These are phyloP conservation scores for Champsocephalus gunnari DNA, from an alignment of 2,797 vertebrate genomes.

Conservation along the genomic window DNA sequence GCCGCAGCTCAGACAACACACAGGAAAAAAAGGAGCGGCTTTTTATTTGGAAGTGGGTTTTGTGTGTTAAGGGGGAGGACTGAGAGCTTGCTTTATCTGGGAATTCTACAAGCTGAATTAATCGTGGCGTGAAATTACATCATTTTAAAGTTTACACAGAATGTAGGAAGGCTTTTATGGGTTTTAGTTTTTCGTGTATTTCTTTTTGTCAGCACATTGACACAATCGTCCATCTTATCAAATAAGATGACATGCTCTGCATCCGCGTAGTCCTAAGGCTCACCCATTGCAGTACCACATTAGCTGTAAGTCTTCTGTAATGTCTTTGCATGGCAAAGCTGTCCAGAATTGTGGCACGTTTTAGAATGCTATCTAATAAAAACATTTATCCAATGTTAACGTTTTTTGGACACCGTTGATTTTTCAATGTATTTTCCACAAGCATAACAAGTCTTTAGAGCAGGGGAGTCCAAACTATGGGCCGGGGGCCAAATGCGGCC, in stretches of 20 bases:
- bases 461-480: too few species aligned
- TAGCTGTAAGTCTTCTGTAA: background rate
- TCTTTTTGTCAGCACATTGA: conserved; percentile 44
- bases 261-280: background rate
- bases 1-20: conserved; percentile 35
- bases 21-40: conserved; percentile 9
- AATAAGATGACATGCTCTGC: background rate
- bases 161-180: conserved; percentile 31
- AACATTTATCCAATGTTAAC: too few species aligned
- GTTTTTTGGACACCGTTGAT: too few species aligned
- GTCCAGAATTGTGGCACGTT: too few species aligned
- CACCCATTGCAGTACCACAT: background rate
- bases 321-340: too few species aligned
- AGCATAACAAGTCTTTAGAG: too few species aligned
- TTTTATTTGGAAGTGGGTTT: conserved; percentile 43
- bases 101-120: conserved; percentile 34
- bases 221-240: conserved; percentile 13
- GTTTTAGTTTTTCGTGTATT: conserved; percentile 28
- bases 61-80: conserved; percentile 6
- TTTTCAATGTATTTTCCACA: too few species aligned
- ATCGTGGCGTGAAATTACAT: conserved; percentile 26
- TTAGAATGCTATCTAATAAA: too few species aligned
- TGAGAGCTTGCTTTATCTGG: conserved; percentile 32
- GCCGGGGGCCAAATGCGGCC: too few species aligned
- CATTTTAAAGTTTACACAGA: conserved; percentile 37